These are phyloP conservation scores for Turnix velox DNA, from an alignment of 2,113 vertebrate genomes.

Conservation along the genomic window DNA sequence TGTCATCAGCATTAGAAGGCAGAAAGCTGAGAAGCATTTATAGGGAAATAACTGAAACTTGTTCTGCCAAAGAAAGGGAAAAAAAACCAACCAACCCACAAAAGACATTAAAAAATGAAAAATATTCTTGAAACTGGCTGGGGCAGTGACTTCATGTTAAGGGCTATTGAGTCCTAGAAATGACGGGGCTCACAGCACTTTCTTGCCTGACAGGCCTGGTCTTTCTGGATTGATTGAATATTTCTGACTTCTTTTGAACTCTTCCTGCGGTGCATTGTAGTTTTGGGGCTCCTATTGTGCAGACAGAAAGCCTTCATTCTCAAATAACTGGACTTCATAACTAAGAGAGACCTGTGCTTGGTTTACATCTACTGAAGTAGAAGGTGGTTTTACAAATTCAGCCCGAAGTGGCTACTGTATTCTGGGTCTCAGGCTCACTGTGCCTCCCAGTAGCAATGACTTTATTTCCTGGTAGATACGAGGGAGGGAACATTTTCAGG, in stretches of 20 bases:
- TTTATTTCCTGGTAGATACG: neutral
- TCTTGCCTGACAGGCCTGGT: neutral
- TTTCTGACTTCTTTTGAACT: neutral
- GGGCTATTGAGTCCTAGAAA: neutral
- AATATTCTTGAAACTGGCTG: neutral
- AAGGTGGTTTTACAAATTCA: neutral
- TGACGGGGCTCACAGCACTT: neutral
- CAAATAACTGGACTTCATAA: neutral
- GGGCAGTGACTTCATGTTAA: neutral
- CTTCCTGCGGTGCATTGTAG: neutral
- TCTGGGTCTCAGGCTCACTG: neutral
- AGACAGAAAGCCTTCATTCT: neutral
- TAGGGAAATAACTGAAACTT: neutral
- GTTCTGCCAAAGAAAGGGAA: neutral
- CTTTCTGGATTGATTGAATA: neutral
- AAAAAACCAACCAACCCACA: neutral
- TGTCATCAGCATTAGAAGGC: constrained; percentile 12
- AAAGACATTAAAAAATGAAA: neutral
- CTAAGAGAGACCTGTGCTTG: neutral
- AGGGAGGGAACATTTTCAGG: neutral
- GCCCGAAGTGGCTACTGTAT: neutral
- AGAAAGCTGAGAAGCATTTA: neutral
- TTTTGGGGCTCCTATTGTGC: neutral
- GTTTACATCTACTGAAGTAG: neutral
- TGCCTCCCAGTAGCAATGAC: neutral